phyloP scores from a whole-genome alignment of 2,113 vertebrate species.

The Tupaia tana region DNA sequence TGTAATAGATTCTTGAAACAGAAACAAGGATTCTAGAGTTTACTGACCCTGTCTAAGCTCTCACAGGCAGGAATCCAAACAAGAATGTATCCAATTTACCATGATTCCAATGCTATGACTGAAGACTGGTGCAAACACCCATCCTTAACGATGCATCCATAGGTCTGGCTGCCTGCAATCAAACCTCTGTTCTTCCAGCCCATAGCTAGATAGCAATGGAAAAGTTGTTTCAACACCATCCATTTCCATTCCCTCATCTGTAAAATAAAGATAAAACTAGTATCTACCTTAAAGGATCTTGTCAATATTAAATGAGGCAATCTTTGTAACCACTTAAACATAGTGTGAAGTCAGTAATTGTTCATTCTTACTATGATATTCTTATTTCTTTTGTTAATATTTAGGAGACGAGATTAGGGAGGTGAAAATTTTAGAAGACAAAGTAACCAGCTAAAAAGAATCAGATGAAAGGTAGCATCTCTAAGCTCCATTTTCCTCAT shows the following conservation, averaged over 20 bases:
- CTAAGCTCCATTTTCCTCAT: background rate
- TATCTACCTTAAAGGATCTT: background rate
- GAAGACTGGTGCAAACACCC: background rate
- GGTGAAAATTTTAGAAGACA: background rate
- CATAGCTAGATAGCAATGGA: fast-evolving
- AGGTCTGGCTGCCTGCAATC: background rate
- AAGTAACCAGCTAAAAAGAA: background rate
- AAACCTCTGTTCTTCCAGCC: background rate
- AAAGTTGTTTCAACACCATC: background rate
- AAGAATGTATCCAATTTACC: background rate
- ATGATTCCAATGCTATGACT: fast-evolving
- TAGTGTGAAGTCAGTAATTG: background rate
- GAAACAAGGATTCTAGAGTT: background rate
- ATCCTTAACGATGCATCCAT: background rate
- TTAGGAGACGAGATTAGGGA: background rate
- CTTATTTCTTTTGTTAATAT: background rate
- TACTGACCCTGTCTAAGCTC: background rate
- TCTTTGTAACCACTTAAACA: background rate
- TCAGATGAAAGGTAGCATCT: background rate
- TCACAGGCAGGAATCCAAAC: background rate
- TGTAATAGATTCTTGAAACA: background rate
- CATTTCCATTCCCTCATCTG: background rate
- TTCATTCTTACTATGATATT: background rate
- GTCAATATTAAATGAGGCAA: background rate
- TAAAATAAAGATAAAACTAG: background rate